Conservation (phyloP, 2,113 vertebrate species). For the Galbula dea region DNA sequence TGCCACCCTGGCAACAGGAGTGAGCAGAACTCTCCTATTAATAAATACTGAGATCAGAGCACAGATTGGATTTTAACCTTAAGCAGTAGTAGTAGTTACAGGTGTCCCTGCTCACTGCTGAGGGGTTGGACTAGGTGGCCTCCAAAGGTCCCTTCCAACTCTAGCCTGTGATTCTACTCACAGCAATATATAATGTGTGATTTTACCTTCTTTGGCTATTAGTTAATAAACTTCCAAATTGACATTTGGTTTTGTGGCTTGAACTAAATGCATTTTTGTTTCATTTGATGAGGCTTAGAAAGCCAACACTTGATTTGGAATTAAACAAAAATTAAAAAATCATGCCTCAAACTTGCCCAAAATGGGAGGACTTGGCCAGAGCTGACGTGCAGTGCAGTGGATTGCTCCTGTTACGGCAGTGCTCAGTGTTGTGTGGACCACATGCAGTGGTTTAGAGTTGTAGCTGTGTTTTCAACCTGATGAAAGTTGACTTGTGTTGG, state of each 20-base stretch:
- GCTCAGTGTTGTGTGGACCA: not conserved
- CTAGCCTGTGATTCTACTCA: not conserved
- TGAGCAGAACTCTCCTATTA: not conserved
- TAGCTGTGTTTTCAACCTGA: not conserved
- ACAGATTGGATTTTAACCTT: not conserved
- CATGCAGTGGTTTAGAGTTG: not conserved
- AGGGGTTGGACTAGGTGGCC: too few species aligned
- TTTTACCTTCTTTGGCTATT: not conserved
- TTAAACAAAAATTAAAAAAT: not conserved
- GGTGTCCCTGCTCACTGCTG: too few species aligned
- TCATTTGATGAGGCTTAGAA: not conserved
- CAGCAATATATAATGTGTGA: not conserved
- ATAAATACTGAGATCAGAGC: not conserved
- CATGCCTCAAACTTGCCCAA: not conserved
- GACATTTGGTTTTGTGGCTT: not conserved
- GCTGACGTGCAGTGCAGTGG: accelerated
- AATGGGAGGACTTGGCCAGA: accelerated
- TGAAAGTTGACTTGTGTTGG: not conserved
- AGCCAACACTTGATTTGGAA: not conserved
- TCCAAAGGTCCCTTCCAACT: too few species aligned
- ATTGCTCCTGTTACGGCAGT: not conserved
- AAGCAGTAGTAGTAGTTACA: not conserved
- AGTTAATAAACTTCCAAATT: not conserved
- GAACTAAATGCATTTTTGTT: not conserved
- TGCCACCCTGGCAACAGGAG: not conserved